These are phyloP conservation scores for Diorhabda elongata DNA, from an alignment of 1,140 invertebrate genomes.

Conservation along the genomic window DNA sequence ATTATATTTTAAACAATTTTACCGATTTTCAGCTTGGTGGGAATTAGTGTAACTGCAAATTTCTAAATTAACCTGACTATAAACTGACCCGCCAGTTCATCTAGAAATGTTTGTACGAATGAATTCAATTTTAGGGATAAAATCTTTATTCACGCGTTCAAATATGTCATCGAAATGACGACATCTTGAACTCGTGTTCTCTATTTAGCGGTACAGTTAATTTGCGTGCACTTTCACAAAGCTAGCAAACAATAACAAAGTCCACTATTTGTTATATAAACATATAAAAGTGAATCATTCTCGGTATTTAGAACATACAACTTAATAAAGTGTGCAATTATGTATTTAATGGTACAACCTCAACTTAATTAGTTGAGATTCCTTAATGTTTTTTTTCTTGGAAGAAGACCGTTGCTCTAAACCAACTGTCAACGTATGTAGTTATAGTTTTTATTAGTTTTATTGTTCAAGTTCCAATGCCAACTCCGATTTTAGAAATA, in stretches of 20 bases:
- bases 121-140: too few species aligned
- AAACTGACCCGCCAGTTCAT: too few species aligned
- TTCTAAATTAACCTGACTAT: too few species aligned
- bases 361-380: background rate
- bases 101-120: too few species aligned
- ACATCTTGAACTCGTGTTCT: too few species aligned
- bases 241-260: background rate
- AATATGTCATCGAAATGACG: too few species aligned
- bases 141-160: too few species aligned
- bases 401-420: background rate
- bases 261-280: background rate
- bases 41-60: too few species aligned
- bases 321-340: background rate
- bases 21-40: too few species aligned
- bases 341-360: background rate
- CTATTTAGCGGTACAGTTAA: too few species aligned
- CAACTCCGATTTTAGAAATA: background rate
- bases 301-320: background rate
- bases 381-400: background rate
- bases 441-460: background rate
- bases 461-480: background rate
- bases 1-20: too few species aligned
- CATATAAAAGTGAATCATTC: background rate
- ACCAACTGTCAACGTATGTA: background rate
- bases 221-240: background rate